A percentile compares a stretch with the other conserved stretches of the same genome.
Conservation (phyloP, 1,140 invertebrate species). For the Diabrotica undecimpunctata region DNA sequence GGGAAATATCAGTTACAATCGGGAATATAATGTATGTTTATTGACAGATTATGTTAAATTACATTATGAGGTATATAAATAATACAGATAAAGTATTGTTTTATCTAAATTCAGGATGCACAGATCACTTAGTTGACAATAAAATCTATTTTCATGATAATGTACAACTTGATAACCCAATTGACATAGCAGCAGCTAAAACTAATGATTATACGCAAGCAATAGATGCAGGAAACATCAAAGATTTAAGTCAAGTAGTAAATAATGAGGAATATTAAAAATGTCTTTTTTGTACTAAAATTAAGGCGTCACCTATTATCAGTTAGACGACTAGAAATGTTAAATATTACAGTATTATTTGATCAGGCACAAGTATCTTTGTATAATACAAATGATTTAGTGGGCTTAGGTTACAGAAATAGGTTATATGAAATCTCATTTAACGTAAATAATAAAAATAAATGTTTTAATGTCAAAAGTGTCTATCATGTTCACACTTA, state of each 20-base stretch:
- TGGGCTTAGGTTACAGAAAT: neutral
- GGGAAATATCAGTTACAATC: constrained; percentile 19
- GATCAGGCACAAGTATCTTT: neutral
- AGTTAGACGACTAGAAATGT: neutral
- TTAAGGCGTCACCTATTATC: neutral
- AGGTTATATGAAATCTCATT: too few species aligned
- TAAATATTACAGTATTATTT: neutral
- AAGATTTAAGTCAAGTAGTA: neutral
- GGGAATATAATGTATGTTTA: constrained; percentile 14
- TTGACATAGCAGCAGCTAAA: neutral
- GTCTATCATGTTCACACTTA: too few species aligned
- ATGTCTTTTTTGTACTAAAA: neutral
- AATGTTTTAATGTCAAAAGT: too few species aligned
- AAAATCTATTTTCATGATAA: neutral
- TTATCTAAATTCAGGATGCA: neutral
- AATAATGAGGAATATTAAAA: neutral
- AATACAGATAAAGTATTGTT: neutral
- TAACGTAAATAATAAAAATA: too few species aligned
- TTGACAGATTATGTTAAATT: constrained; percentile 12
- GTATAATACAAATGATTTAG: neutral
- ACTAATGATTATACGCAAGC: constrained; percentile 10
- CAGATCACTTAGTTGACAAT: neutral
- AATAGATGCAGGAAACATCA: constrained; percentile 9
- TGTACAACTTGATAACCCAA: neutral
- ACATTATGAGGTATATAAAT: too few species aligned